These are phyloP conservation scores for Asteroscopus sphinx DNA, from an alignment of 2,888 invertebrate species.

Conservation along the genomic window DNA sequence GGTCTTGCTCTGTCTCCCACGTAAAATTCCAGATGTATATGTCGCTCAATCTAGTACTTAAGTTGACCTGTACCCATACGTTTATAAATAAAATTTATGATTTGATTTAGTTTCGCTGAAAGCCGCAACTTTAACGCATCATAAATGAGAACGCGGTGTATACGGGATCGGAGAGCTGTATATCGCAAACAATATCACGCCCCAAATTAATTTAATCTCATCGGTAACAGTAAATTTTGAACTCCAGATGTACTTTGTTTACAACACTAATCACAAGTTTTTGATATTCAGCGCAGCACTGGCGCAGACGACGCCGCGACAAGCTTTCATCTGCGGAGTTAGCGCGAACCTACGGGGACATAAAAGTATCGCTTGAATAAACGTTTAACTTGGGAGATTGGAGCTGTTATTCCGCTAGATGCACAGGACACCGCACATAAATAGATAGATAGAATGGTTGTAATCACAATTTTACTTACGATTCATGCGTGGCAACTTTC, in stretches of 20 bases:
- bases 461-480: no score
- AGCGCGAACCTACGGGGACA: slow-evolving; percentile 42
- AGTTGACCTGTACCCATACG: no score
- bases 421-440: no score
- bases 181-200: slow-evolving; percentile 20
- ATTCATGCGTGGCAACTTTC: no score
- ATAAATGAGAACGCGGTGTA: slow-evolving; percentile 4
- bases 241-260: slow-evolving; percentile 48
- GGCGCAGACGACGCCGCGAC: slow-evolving; percentile 47
- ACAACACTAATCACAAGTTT: slow-evolving; percentile 54
- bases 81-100: no score
- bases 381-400: slow-evolving; percentile 60
- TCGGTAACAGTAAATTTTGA: slow-evolving; percentile 36
- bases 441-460: no score
- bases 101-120: slow-evolving; percentile 6
- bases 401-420: slow-evolving; percentile 47
- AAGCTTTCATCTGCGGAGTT: slow-evolving; percentile 52
- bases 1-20: no score
- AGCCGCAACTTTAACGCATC: slow-evolving; percentile 10
- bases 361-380: slow-evolving; percentile 56
- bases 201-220: slow-evolving; percentile 39
- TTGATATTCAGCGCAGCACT: slow-evolving; percentile 50
- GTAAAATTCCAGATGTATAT: no score
- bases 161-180: neutral
- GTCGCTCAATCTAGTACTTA: no score